Conservation (phyloP, 1,140 invertebrate species). For the Colletes gigas region DNA sequence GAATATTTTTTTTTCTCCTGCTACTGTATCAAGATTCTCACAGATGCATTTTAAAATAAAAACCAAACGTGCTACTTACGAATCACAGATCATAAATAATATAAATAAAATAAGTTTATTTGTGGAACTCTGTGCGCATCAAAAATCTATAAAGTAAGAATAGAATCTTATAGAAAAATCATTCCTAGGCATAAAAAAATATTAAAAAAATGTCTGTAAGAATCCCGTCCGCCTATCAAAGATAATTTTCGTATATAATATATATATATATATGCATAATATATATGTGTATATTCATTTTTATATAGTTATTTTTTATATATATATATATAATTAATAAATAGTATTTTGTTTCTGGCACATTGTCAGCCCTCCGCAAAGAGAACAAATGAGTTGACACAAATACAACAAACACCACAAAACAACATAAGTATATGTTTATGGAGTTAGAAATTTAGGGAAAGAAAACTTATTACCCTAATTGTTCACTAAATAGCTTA, state of each 20-base stretch:
- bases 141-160: not conserved
- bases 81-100: not conserved
- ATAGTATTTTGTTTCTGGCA: constrained; percentile 74
- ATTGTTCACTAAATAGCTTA: constrained; percentile 30
- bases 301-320: constrained; percentile 54
- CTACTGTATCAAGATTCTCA: constrained; percentile 42
- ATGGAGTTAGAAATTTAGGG: constrained; percentile 29
- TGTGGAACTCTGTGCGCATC: not conserved
- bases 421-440: constrained; percentile 33
- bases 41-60: constrained; percentile 55
- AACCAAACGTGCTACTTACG: constrained; percentile 30
- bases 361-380: constrained; percentile 62
- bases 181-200: constrained; percentile 22
- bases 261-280: constrained; percentile 59
- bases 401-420: constrained; percentile 58
- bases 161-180: constrained; percentile 6
- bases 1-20: constrained; percentile 71
- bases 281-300: constrained; percentile 56
- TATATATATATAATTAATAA: constrained; percentile 72
- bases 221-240: constrained; percentile 45
- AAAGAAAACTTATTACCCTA: constrained; percentile 48
- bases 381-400: constrained; percentile 62
- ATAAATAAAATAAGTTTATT: not conserved
- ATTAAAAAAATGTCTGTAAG: constrained; percentile 36
- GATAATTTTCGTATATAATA: constrained; percentile 67